Base-by-base conservation (phyloP, 2,113 vertebrate genomes). In the Corvus moneduloides region DNA sequence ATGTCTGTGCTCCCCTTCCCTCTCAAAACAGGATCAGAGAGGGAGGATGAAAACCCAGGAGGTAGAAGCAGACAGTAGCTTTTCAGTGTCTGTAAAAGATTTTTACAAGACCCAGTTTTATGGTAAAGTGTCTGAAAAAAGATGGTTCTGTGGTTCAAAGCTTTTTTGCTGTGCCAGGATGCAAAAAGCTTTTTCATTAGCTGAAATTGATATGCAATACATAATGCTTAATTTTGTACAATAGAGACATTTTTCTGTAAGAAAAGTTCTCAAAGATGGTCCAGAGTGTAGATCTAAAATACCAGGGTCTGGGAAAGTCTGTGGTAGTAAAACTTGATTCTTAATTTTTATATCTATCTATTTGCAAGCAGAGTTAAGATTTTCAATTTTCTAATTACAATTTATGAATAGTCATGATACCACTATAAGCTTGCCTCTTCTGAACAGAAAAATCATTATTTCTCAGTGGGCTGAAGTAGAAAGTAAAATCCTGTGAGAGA, bases 291-390 rank as follows among this genome's bases (percentile, higher is more conserved):
- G 24, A 39, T 67, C 10, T 64, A 32, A 89, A 92, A 23, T 61
- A 37, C 4, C 0, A 0, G 11, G 4, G 2, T 26, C 4, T 30
- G 13, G 20, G 10, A 64, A 64, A 43, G 33, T 20, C 44, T 5
- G 3, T 82, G 49, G 7, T 39, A 69, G 16, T 59, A 68, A 79
- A 85, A 68, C 17, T 24, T 63, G 7, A 41, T 28, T 66, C 7
- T 59, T 33, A 32, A 23, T 26, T 37, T 48, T 13, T 39, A 1
- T 44, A 58, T 51, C 10, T 35, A 10, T 56, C 54, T 30, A 43
- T 52, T 6, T 82, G 32, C 13, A 79, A 56, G 30, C 9, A 43
- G 18, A 68, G 44, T 68, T 24, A 75, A 44, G 17, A 24, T 55
- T 13, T 56, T 63, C 14, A 20, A 4, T 35, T 68, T 89, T 79